Percentiles rank a stretch among this genome's conserved stretches.
These are phyloP conservation scores for Narcine bancroftii DNA, from an alignment of 2,113 vertebrate species.

Conservation along the genomic window DNA sequence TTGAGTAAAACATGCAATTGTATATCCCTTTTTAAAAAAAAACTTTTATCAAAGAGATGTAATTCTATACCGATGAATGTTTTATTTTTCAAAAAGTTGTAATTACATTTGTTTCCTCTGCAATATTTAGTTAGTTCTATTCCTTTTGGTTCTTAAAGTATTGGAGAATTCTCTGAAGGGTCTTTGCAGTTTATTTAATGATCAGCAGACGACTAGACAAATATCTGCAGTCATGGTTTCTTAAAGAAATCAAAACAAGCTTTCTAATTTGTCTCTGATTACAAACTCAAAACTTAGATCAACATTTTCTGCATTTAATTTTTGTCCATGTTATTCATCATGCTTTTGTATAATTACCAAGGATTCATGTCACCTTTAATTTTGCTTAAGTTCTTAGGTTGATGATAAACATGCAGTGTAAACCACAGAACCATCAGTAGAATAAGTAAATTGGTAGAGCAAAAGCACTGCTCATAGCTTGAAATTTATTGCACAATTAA, in stretches of 20 bases:
- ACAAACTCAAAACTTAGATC: neutral
- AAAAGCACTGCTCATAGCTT: neutral
- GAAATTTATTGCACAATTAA: neutral
- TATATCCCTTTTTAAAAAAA: neutral
- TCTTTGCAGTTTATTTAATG: constrained; percentile 1
- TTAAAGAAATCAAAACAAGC: neutral
- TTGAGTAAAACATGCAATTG: neutral
- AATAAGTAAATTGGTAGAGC: neutral
- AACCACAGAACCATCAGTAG: neutral
- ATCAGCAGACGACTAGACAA: neutral
- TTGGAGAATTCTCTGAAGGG: neutral
- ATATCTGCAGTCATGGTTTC: neutral
- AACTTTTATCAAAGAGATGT: neutral
- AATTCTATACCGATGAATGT: neutral
- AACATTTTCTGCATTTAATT: neutral
- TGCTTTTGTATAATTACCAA: neutral
- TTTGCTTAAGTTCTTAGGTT: neutral
- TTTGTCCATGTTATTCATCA: neutral
- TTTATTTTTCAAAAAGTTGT: neutral
- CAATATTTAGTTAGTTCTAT: neutral
- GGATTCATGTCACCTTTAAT: constrained; percentile 4
- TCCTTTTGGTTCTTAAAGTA: neutral
- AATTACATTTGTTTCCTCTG: neutral
- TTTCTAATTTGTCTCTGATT: neutral
- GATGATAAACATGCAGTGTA: neutral